Conservation (phyloP, 92 coral and sea anemone species). For the Metridium senile region DNA sequence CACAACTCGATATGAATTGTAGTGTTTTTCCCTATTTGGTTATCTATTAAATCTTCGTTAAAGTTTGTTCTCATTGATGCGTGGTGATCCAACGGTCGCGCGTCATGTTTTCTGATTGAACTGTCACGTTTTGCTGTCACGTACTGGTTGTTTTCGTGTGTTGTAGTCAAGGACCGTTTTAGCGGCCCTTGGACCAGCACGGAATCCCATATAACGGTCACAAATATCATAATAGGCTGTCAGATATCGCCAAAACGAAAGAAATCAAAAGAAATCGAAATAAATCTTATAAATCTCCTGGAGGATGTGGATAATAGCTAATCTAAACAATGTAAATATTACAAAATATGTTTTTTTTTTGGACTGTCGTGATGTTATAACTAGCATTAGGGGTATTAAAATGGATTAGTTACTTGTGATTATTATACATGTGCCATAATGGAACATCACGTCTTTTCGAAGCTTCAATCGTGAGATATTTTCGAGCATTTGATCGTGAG, state of each 20-base stretch:
- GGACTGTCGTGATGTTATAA: not conserved
- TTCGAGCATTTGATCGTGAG: not conserved
- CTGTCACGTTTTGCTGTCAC: slow-evolving; percentile 6
- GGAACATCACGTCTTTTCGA: not conserved
- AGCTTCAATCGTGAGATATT: not conserved
- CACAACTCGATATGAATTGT: too few species aligned
- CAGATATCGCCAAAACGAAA: too few species aligned
- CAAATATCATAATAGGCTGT: too few species aligned
- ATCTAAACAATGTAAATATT: not conserved
- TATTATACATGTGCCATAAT: not conserved
- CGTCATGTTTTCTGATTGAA: not conserved
- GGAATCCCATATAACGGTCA: not conserved
- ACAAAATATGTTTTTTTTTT: not conserved
- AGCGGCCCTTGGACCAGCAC: not conserved
- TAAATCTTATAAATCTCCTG: too few species aligned
- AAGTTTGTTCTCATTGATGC: too few species aligned
- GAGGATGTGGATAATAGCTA: too few species aligned
- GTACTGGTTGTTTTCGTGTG: slow-evolving; percentile 6
- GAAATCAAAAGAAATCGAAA: too few species aligned
- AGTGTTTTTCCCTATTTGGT: too few species aligned
- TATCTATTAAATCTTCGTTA: too few species aligned
- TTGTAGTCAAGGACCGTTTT: not conserved
- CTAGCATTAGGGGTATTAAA: not conserved
- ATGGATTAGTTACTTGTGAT: not conserved
- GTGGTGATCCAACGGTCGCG: not conserved